Evolutionary conservation across 2,888 invertebrate genomes (phyloP).

Genomic region (Dynastes tityus): DNA sequence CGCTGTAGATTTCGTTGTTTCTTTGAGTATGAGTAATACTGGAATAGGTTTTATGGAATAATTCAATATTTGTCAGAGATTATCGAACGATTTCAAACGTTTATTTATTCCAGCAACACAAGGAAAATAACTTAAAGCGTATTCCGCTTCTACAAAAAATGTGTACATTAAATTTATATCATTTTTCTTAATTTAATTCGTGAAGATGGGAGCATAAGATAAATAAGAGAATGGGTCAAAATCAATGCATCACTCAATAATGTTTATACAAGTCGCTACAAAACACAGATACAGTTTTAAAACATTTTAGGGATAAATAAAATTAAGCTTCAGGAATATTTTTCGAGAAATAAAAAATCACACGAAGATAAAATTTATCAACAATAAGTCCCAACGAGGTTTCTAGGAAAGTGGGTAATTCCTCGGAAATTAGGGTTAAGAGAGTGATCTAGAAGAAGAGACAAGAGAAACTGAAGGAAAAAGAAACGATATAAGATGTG

Average conservation of each 20-base stretch:
- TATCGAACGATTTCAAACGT: conserved; percentile 38
- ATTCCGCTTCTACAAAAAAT: conserved; percentile 20
- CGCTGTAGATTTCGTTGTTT: no score
- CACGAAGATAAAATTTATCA: conserved; percentile 2
- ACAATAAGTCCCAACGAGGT: no score
- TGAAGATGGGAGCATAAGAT: conserved; percentile 3
- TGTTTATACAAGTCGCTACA: not conserved
- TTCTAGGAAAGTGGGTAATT: not conserved
- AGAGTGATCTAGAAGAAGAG: not conserved
- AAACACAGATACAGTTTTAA: not conserved
- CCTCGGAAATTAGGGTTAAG: not conserved
- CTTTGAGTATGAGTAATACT: no score
- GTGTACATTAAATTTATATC: conserved; percentile 29
- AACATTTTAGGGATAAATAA: conserved; percentile 8
- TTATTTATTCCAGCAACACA: conserved; percentile 46
- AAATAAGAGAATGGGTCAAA: conserved; percentile 11
- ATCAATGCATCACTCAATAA: conserved; percentile 4
- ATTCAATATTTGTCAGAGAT: not conserved
- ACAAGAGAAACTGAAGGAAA: not conserved
- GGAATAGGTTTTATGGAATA: not conserved
- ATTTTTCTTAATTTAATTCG: conserved; percentile 21
- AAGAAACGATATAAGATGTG: conserved; percentile 19
- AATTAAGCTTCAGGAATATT: conserved; percentile 1
- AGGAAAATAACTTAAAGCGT: conserved; percentile 38
- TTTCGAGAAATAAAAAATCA: conserved; percentile 12